A percentile compares a stretch with the other conserved stretches of the same genome.
Conservation (phyloP, 2,113 vertebrate genomes). For the Thunnus maccoyii region DNA sequence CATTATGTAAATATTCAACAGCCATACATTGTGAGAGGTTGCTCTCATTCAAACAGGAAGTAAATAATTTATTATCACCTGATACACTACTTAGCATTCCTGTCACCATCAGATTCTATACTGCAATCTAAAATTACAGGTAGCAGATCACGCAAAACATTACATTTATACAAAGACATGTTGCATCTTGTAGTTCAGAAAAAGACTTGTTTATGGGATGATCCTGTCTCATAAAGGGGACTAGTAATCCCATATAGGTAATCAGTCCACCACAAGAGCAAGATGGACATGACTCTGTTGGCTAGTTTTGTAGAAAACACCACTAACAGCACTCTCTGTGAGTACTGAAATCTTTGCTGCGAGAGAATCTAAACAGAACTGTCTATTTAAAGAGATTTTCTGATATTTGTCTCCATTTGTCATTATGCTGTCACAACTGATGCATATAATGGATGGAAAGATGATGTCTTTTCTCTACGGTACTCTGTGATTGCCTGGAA, state of each 20-base stretch:
- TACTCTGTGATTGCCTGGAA: slow-evolving; percentile 8
- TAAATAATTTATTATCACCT: slow-evolving; percentile 4
- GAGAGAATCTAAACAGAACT: not conserved
- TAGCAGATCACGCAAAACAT: not conserved
- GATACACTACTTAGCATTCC: slow-evolving; percentile 1
- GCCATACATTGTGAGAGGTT: not conserved
- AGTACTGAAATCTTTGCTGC: not conserved
- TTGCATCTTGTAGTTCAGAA: not conserved
- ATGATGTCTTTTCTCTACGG: not conserved
- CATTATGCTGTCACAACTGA: not conserved
- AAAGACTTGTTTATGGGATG: not conserved
- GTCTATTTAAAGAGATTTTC: not conserved
- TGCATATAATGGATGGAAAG: not conserved
- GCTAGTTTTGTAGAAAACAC: not conserved
- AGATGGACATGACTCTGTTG: not conserved
- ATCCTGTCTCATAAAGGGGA: not conserved
- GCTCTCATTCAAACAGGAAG: not conserved
- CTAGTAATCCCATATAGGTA: no score
- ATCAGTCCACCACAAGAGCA: not conserved
- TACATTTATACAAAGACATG: not conserved
- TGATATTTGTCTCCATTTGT: not conserved
- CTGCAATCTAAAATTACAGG: not conserved
- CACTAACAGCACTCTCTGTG: not conserved
- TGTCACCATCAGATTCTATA: not conserved
- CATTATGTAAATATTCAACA: not conserved